Evolutionary conservation across 2,888 invertebrate genomes (phyloP).

Genomic region (Leucophenga maculata): DNA sequence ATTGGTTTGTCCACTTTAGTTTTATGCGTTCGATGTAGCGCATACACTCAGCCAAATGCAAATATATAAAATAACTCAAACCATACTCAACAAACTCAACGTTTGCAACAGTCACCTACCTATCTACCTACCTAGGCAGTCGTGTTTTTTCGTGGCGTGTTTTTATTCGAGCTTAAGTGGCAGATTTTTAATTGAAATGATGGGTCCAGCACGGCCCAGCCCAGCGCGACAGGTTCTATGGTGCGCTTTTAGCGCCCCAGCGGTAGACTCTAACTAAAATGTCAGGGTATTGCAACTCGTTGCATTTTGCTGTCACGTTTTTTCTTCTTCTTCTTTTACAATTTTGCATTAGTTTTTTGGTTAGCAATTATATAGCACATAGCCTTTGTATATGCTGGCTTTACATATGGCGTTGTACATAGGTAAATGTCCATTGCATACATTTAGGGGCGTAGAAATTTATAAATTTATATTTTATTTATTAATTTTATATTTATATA

Average conservation of each 20-base stretch:
- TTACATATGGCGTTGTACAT: constrained; percentile 27
- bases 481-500: constrained; percentile 61
- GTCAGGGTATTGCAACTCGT: constrained; percentile 18
- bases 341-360: constrained; percentile 61
- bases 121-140: too few species aligned
- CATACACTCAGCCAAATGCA: background rate
- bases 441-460: constrained; percentile 62
- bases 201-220: constrained; percentile 38
- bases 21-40: constrained; percentile 5
- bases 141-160: constrained; percentile 6
- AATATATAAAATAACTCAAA: constrained; percentile 8
- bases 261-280: too few species aligned
- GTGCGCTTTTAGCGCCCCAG: constrained; percentile 2
- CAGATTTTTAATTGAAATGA: constrained; percentile 66
- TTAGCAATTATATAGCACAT: constrained; percentile 23
- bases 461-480: constrained; percentile 62
- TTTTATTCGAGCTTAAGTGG: constrained; percentile 58
- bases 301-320: constrained; percentile 40
- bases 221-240: background rate
- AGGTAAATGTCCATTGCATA: constrained; percentile 41
- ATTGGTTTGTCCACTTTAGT: constrained; percentile 47
- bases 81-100: background rate
- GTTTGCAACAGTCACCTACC: background rate
- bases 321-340: constrained; percentile 50
- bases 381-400: constrained; percentile 18